Evolutionary conservation across 2,113 vertebrate genomes (phyloP), one percentile per base, ranked within the genome.

Genomic region (Argyrosomus japonicus): DNA sequence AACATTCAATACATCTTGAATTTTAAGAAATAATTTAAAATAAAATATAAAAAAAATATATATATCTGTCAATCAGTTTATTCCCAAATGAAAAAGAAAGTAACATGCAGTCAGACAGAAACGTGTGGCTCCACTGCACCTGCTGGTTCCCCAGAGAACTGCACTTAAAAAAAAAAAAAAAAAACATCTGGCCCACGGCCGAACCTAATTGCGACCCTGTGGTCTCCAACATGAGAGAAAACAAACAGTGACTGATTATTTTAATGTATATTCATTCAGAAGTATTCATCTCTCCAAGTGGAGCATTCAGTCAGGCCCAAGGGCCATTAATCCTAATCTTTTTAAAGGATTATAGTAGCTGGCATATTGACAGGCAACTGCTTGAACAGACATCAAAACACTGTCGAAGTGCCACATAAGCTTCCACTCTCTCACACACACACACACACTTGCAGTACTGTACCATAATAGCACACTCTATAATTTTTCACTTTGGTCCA

Each of bases 301-400:
- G 68, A 72, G 62, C 61, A 57, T 77, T 83, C 68, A 79, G 60
- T 47, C 27, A 57, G 50, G 64, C 83, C 75, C 77, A 45, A 25
- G 50, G 84, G 75, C 72, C 86, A 83, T 84, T 89, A 89, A 88
- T 89, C 81, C 79, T 84, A 88, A 91, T 87, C 76, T 83, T 85
- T 90, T 90, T 83, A 88, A 87, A 84, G 86, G 88, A 88, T 91
- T 90, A 87, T 81, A 76, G 73, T 47, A 73, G 79, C 79, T 88
- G 88, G 78, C 72, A 91, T 83, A 86, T 84, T 88, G 87, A 85
- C 90, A 86, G 87, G 64, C 79, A 68, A 71, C 83, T 68, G 78
- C 75, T 82, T 82, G 50, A 85, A 65, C 80, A 86, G 57, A 74
- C 83, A 91, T 86, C 77, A 83, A 79, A 78, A 88, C 75, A 75